phyloP scores from a whole-genome alignment of 2,113 vertebrate genomes.

The Anhinga anhinga region DNA sequence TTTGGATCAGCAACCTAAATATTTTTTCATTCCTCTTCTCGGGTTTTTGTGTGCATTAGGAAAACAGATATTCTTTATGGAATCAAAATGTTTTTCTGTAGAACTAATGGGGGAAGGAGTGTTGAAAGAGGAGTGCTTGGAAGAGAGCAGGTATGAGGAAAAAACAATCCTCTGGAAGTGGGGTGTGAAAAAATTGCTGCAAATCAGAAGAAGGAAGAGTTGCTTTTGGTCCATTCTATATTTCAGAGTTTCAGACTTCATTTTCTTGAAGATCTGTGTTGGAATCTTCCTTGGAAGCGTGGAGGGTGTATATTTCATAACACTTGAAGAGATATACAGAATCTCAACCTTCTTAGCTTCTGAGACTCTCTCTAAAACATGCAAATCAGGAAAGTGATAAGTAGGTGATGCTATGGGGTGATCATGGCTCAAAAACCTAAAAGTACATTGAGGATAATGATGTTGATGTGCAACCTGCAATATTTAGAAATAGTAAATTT shows the following conservation, averaged over 20 bases:
- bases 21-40: background rate
- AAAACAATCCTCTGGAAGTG: background rate
- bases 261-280: background rate
- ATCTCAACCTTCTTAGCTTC: background rate
- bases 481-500: background rate
- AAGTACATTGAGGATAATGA: background rate
- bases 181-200: background rate
- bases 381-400: background rate
- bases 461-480: background rate
- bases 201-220: background rate
- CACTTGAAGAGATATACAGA: background rate
- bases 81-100: background rate
- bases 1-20: background rate
- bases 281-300: background rate
- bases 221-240: background rate
- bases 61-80: background rate
- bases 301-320: background rate
- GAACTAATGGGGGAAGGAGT: background rate
- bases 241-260: background rate
- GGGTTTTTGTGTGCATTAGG: background rate
- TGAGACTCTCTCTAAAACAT: background rate
- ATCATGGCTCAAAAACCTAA: background rate
- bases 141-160: background rate
- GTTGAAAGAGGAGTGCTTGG: background rate
- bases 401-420: background rate